These are phyloP conservation scores for Calidris pugnax DNA, from an alignment of 2,113 vertebrate genomes.

Conservation along the genomic window DNA sequence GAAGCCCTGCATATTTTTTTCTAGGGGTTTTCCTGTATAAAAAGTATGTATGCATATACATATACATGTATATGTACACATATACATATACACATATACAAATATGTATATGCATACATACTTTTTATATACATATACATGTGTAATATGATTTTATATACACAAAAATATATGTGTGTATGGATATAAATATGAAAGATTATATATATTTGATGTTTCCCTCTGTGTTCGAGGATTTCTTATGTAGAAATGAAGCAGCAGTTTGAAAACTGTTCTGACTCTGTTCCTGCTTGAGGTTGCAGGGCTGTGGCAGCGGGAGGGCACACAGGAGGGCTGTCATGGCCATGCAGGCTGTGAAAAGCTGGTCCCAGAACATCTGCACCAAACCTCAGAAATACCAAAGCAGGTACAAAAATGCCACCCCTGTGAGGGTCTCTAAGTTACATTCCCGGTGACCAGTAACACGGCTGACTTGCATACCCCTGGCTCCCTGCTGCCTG, in stretches of 20 bases:
- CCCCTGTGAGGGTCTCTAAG: not conserved
- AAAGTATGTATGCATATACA: not conserved
- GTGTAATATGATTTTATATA: not conserved
- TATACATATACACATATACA: not conserved
- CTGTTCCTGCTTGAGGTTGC: rapidly evolving
- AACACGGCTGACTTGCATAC: not conserved
- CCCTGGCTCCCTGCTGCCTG: not conserved
- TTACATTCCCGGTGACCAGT: not conserved
- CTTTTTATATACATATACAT: too few relatives aligned
- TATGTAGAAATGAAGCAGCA: not conserved
- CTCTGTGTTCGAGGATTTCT: not conserved
- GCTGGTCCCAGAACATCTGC: not conserved
- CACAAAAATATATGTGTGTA: rapidly evolving
- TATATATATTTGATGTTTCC: not conserved
- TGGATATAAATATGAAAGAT: not conserved
- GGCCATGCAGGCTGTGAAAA: not conserved
- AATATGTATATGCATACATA: rapidly evolving
- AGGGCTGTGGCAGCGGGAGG: too few relatives aligned
- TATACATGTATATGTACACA: too few relatives aligned
- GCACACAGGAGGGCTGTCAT: not conserved
- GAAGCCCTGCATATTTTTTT: not conserved
- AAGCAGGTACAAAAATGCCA: not conserved
- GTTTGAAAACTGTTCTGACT: not conserved
- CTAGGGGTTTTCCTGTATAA: not conserved
- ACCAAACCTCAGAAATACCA: not conserved